Evolutionary conservation across 2,888 invertebrate genomes (phyloP).

Genomic region (Eupithecia insigniata): DNA sequence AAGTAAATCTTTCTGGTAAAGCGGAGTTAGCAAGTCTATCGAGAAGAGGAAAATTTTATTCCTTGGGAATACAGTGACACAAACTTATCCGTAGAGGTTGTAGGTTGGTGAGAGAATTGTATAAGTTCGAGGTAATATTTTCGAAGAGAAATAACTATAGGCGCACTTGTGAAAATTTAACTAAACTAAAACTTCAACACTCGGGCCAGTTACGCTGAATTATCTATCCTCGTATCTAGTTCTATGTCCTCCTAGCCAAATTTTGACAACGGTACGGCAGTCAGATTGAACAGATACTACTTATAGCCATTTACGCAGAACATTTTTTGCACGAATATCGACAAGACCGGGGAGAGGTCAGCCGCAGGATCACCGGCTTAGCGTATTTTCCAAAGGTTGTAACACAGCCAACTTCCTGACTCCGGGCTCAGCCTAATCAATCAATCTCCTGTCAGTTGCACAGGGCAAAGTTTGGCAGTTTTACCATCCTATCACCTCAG

Average conservation of each 20-base stretch:
- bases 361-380: neutral
- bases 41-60: neutral
- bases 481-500: conserved; percentile 9
- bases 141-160: neutral
- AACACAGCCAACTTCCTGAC: neutral
- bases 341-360: neutral
- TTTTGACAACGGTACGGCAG: neutral
- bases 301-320: neutral
- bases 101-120: neutral
- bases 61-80: neutral
- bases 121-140: neutral
- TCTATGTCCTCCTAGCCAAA: neutral
- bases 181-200: neutral
- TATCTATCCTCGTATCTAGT: neutral
- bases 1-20: neutral
- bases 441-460: neutral
- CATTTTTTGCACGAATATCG: no score
- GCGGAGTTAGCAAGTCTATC: neutral
- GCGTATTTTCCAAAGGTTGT: neutral
- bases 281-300: neutral
- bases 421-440: neutral
- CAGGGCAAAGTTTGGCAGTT: conserved; percentile 7
- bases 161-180: neutral
- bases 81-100: neutral
- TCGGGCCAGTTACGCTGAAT: neutral